Evolutionary conservation across 92 coral and sea anemone genomes (phyloP), one percentile per base, ranked within the genome.

Genomic region (Zoanthus gigantus): DNA sequence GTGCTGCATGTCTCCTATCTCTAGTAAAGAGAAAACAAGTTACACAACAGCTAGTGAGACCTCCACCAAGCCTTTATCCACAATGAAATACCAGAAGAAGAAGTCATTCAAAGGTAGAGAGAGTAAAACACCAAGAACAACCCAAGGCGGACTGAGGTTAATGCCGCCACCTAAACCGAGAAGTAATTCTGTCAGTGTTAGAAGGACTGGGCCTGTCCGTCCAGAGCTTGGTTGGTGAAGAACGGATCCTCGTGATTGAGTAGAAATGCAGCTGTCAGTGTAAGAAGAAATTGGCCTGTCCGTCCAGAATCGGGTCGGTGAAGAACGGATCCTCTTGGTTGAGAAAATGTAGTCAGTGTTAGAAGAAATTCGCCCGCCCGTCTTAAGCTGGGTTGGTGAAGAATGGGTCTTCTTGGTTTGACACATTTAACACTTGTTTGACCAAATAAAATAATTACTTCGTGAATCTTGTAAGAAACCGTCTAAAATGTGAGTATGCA

Each of bases 101-200:
- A 79, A 45, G 23, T 46, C 29, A 15, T 30, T 60, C 18, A 79
- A 79, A 61, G 17, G 58, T 14, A 79, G 56, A 32, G 56, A 18
- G 17, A 63, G 18, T 29, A 67, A n/a, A 7, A 65, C n/a, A 12
- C 37, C 84, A 7, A 45, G 57, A 1, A 71, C 60, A 7, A 7
- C 9, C 30, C 69, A 63, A 28, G 69, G 69, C 2, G 88, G 93
- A 18, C 81, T 94, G 34, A 93, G 88, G 12, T 81, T 92, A 34
- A 89, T 94, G 94, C 92, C 92, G 10, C 96, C 94, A 44, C 93
- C 96, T 14, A 78, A 71, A 42, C 90, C 94, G 56, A 60, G 29
- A 79, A 15, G 45, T 67, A 79, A n/a, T 79, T 32, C 84, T 46
- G 9, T 63, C 60, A 61, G 74, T 13, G 74, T 61, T 12, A 63